phyloP scores from a whole-genome alignment of 2,888 invertebrate species.

The Cosmopolites sordidus region DNA sequence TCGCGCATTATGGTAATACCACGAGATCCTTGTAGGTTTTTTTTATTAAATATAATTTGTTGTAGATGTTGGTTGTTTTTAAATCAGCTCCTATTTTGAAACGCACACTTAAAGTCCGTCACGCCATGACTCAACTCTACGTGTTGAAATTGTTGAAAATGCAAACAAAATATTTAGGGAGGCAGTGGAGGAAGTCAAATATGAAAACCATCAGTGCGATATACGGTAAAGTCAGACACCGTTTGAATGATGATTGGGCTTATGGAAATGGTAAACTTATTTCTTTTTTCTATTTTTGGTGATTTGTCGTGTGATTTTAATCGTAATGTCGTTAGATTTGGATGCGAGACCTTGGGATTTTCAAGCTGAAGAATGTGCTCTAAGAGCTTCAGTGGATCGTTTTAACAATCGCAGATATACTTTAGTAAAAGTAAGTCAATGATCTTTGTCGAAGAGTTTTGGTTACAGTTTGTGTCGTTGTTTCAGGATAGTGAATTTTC shows the following conservation, averaged over 20 bases:
- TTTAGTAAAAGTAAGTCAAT: conserved; percentile 38
- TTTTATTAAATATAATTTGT: too few species aligned
- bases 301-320: conserved; percentile 16
- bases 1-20: conserved; percentile 92
- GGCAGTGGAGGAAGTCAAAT: conserved; percentile 98
- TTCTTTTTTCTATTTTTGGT: not conserved
- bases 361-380: conserved; percentile 93
- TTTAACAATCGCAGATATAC: conserved; percentile 90
- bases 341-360: conserved; percentile 98
- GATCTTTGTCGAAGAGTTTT: conserved; percentile 6
- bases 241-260: conserved; percentile 99
- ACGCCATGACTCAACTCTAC: conserved; percentile 97
- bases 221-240: conserved; percentile 93
- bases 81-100: conserved; percentile 99
- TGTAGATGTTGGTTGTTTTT: conserved; percentile 92
- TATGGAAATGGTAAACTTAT: conserved; percentile 80
- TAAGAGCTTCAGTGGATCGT: conserved; percentile 90
- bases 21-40: too few species aligned
- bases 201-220: conserved; percentile 99
- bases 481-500: conserved; percentile 57
- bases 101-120: conserved; percentile 89
- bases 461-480: not conserved
- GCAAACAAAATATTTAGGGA: conserved; percentile 98
- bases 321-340: conserved; percentile 58
- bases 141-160: conserved; percentile 96